Base-by-base conservation (phyloP, 2,888 invertebrate species). In the Tipula confusa region DNA sequence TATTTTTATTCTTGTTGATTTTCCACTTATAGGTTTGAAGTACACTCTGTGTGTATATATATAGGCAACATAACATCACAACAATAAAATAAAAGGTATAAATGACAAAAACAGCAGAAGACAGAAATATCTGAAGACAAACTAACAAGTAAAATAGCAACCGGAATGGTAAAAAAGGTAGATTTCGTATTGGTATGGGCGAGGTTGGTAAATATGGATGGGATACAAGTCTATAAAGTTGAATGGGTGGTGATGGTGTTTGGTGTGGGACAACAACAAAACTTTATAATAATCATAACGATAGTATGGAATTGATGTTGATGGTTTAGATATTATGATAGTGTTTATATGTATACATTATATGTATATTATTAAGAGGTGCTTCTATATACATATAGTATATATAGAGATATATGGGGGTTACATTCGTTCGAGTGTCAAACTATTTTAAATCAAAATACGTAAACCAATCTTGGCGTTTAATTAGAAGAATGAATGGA, bases 1-100 rank as follows among this genome's bases (percentile, higher is more conserved):
- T n/a, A n/a, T 24, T 64, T 24, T 64, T 24, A 64, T 24, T 64
- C 64, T 64, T 64, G 64, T 64, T 64, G 64, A 64, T 64, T 64
- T 64, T 64, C 24, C 64, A 64, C 64, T 64, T 64, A 64, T 64
- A 64, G 64, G 2, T 64, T 9, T 24, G 64, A 64, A 64, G 64
- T 7, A 9, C 15, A n/a, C 43, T 15, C n/a, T 64, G 24, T 24
- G 3, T n/a, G 9, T n/a, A 43, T 36, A 7, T 11, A 43, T 15
- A 4, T 15, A 15, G 24, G 24, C 64, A 64, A 64, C 64, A 24
- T 24, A 24, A 18, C 6, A 15, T 5, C 48, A 64, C 24, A 64
- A 64, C 64, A 64, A 64, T 64, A 64, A 64, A 64, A 64, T 64
- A 64, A 64, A 64, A 64, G 64, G 64, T 64, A 64, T 64, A 64